Evolutionary conservation across 2,113 vertebrate species (phyloP).

Genomic region (Thinocorus orbignyianus): DNA sequence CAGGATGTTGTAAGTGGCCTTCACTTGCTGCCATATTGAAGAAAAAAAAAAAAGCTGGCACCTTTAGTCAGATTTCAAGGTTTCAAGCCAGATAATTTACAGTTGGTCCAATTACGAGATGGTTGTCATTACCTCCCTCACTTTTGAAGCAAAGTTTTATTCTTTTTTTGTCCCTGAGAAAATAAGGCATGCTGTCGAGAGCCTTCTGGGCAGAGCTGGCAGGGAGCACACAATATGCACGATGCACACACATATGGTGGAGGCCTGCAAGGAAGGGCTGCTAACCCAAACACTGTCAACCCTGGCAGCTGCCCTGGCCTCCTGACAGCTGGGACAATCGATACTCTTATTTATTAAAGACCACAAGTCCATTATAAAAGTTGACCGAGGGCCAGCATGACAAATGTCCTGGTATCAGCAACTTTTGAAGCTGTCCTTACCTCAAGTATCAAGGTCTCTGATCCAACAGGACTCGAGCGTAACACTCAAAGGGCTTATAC

Average conservation of each 20-base stretch:
- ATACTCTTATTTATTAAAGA: constrained; percentile 21
- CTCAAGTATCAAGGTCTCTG: constrained; percentile 22
- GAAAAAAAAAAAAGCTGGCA: background rate
- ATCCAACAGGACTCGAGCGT: background rate
- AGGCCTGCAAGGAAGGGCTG: constrained; percentile 8
- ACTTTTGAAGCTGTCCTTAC: constrained; percentile 1
- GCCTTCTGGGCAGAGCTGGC: background rate
- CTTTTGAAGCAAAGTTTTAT: background rate
- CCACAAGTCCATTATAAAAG: constrained; percentile 31
- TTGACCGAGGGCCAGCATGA: background rate
- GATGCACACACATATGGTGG: background rate
- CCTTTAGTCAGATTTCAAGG: background rate
- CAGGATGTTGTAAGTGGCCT: background rate
- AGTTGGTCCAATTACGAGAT: background rate
- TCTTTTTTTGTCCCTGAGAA: background rate
- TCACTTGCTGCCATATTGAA: background rate
- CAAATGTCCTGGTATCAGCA: background rate
- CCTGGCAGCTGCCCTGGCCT: constrained; percentile 24
- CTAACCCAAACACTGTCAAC: constrained; percentile 33
- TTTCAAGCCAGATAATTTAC: background rate
- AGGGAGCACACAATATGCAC: background rate
- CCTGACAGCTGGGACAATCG: constrained; percentile 23
- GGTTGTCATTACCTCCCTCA: background rate
- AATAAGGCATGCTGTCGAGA: background rate
- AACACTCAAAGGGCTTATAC: background rate